A percentile compares a stretch with the other conserved stretches of the same genome.
Evolutionary conservation across 2,797 vertebrate species (phyloP).

Genomic region (Syngnathus acus): DNA sequence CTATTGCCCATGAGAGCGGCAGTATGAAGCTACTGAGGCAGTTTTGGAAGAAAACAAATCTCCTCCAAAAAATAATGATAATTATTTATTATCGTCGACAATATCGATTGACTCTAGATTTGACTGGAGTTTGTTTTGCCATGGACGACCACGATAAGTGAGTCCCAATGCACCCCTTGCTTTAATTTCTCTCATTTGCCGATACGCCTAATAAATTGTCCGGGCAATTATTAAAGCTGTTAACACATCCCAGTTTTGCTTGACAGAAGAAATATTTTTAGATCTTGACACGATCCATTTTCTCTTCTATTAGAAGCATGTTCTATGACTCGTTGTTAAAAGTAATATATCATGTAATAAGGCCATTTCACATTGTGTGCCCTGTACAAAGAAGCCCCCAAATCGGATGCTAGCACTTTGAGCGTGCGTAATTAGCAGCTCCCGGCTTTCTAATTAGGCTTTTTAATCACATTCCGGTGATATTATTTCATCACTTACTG

Average conservation of each 20-base stretch:
- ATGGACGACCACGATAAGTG: no score
- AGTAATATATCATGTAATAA: slow-evolving; percentile 1
- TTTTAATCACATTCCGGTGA: slow-evolving; percentile 5
- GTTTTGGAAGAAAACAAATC: no score
- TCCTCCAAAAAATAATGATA: no score
- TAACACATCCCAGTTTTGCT: not conserved
- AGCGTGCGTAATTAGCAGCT: slow-evolving; percentile 7
- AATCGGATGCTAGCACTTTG: slow-evolving; percentile 1
- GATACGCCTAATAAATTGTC: slow-evolving; percentile 4
- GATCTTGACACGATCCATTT: slow-evolving; percentile 1
- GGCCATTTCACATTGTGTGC: not conserved
- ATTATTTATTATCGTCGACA: no score
- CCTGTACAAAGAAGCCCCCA: not conserved
- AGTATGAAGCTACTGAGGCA: no score
- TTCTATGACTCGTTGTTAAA: slow-evolving; percentile 1
- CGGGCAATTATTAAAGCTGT: not conserved
- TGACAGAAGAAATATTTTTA: not conserved
- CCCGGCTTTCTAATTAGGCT: slow-evolving; percentile 5
- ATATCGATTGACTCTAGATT: no score
- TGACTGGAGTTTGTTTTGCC: no score
- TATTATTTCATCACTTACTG: not conserved
- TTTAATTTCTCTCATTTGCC: not conserved
- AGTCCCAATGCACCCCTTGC: not conserved
- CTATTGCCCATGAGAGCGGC: no score
- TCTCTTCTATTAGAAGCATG: not conserved